Percentiles rank a stretch among this genome's conserved stretches.
phyloP scores from a whole-genome alignment of 1,140 invertebrate genomes.

The Kradibia gibbosae region DNA sequence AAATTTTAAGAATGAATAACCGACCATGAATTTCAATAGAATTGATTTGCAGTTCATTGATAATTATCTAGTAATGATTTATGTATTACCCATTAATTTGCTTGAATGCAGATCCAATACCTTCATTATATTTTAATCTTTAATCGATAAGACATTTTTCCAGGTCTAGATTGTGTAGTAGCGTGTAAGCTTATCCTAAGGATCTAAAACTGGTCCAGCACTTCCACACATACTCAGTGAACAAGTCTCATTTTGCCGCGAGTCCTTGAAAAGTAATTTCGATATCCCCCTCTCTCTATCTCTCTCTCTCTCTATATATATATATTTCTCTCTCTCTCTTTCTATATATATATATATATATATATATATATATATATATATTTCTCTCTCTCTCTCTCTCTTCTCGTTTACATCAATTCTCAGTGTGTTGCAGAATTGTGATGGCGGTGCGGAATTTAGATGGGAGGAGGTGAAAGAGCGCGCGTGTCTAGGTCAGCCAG shows the following conservation, averaged over 20 bases:
- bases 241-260: background rate
- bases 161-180: background rate
- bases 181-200: background rate
- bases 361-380: too few species aligned
- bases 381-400: slow-evolving; percentile 1
- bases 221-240: background rate
- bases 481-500: slow-evolving; percentile 53
- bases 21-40: background rate
- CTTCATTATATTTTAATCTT: background rate
- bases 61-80: too few species aligned
- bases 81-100: too few species aligned
- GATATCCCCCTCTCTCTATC: slow-evolving; percentile 13
- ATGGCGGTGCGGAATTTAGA: slow-evolving; percentile 11
- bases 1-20: background rate
- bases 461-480: slow-evolving; percentile 31
- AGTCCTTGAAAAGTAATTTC: slow-evolving; percentile 42
- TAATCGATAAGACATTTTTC: slow-evolving; percentile 29
- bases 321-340: background rate
- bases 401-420: background rate
- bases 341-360: too few species aligned
- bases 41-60: too few species aligned
- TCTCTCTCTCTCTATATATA: background rate
- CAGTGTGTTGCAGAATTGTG: background rate
- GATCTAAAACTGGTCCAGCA: slow-evolving; percentile 17
- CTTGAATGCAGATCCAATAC: background rate